A percentile compares a stretch with the other conserved stretches of the same genome.
Conservation (phyloP, 2,888 invertebrate species). For the Lagria hirta region DNA sequence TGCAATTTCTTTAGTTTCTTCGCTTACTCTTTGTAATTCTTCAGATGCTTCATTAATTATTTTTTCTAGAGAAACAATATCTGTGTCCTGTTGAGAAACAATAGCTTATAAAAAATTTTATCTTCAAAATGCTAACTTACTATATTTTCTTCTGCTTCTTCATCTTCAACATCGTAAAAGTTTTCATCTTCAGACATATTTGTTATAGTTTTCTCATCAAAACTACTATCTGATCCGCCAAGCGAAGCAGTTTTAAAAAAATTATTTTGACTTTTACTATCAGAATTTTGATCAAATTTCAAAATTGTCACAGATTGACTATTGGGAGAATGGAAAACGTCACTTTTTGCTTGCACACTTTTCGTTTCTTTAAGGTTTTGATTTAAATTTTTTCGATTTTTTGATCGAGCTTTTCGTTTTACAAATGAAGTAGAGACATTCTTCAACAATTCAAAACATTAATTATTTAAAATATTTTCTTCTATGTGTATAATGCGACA, state of each 20-base stretch:
- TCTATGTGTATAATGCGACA: too few species aligned
- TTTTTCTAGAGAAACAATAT: too few species aligned
- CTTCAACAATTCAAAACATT: conserved; percentile 1
- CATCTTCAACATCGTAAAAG: conserved; percentile 13
- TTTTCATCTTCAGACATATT: conserved; percentile 16
- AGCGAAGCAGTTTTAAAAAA: too few species aligned
- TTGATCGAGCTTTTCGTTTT: conserved; percentile 7
- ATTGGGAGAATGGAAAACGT: conserved; percentile 39
- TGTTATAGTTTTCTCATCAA: neutral
- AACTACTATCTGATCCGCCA: too few species aligned
- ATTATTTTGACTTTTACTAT: too few species aligned
- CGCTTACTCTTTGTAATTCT: conserved; percentile 44
- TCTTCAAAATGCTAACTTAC: conserved; percentile 13
- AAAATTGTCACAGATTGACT: conserved; percentile 25
- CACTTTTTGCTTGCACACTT: conserved; percentile 19
- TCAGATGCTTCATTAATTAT: conserved; percentile 44
- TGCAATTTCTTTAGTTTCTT: conserved; percentile 41
- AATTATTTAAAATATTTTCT: too few species aligned
- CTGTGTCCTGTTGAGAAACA: too few species aligned
- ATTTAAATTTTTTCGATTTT: neutral
- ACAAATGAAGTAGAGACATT: conserved; percentile 1
- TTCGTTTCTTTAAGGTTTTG: conserved; percentile 1
- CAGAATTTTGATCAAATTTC: conserved; percentile 1
- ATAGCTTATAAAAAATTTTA: too few species aligned
- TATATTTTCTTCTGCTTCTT: conserved; percentile 29